phyloP scores from a whole-genome alignment of 2,888 invertebrate species.

The Vandiemenella viatica region DNA sequence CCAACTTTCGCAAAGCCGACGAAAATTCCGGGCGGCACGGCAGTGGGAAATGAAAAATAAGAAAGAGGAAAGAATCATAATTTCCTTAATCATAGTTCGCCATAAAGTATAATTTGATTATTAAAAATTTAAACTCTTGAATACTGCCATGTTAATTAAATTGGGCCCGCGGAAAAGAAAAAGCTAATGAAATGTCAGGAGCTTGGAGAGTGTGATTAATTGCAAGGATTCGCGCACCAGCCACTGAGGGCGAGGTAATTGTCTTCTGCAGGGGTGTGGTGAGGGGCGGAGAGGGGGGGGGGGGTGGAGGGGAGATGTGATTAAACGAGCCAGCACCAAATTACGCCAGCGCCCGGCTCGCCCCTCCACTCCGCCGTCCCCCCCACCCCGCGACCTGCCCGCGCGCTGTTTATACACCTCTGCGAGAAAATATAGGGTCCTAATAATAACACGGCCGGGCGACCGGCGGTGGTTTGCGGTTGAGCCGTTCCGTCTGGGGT shows the following conservation, averaged over 20 bases:
- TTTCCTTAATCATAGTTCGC: conserved; percentile 21
- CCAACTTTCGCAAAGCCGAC: too few species aligned
- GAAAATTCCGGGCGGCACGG: too few species aligned
- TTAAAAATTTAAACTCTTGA: conserved; percentile 32
- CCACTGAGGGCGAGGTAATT: conserved; percentile 5
- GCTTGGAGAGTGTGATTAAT: conserved; percentile 31
- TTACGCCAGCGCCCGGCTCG: conserved; percentile 2
- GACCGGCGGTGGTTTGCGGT: too few species aligned
- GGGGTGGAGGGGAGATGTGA: conserved; percentile 1
- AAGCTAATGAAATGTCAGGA: conserved; percentile 33
- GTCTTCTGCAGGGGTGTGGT: conserved; percentile 1
- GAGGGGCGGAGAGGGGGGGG: conserved; percentile 4
- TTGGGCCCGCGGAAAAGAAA: conserved; percentile 23
- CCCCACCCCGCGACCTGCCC: too few species aligned
- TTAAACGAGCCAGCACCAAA: conserved; percentile 5
- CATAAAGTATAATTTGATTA: conserved; percentile 28
- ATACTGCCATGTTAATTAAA: conserved; percentile 31
- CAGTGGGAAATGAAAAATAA: too few species aligned
- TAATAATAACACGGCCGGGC: too few species aligned
- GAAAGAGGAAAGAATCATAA: conserved; percentile 19
- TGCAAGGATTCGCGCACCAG: conserved; percentile 23
- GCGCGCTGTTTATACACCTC: too few species aligned
- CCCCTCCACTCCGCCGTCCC: too few species aligned
- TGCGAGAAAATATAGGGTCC: too few species aligned
- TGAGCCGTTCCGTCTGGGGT: too few species aligned